phyloP scores from a whole-genome alignment of 2,797 vertebrate genomes.

The Atherinosoma microstoma region DNA sequence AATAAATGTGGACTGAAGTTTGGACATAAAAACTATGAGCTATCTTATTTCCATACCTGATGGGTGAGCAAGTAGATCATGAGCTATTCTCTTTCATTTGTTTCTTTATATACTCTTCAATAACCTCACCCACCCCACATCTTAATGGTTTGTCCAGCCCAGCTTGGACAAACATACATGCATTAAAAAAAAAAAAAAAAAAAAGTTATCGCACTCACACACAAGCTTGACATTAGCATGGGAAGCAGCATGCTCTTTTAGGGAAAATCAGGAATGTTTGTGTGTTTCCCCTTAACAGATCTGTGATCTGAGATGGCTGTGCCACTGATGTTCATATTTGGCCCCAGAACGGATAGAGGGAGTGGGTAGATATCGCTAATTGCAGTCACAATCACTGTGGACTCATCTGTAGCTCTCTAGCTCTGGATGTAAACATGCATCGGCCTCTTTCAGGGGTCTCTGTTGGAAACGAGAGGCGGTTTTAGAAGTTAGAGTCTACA shows the following conservation, averaged over 20 bases:
- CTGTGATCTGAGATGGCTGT: background rate
- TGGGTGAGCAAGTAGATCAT: constrained; percentile 70
- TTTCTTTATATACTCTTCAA: constrained; percentile 66
- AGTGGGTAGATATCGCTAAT: constrained; percentile 18
- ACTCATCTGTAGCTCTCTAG: constrained; percentile 33
- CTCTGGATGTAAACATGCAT: constrained; percentile 74
- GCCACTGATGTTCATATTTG: constrained; percentile 24
- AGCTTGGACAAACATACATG: constrained; percentile 83
- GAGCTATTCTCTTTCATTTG: constrained; percentile 59
- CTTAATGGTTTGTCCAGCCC: constrained; percentile 79
- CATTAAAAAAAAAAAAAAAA: constrained; percentile 30
- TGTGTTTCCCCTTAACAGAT: constrained; percentile 33
- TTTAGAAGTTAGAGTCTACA: background rate
- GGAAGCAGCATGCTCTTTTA: constrained; percentile 75
- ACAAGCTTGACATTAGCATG: constrained; percentile 66
- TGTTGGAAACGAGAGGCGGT: constrained; percentile 18
- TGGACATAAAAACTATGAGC: constrained; percentile 63
- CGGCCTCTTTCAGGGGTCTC: constrained; percentile 21
- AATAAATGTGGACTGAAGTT: constrained; percentile 69
- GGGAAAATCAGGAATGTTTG: constrained; percentile 53
- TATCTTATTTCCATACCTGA: constrained; percentile 80
- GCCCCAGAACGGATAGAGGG: constrained; percentile 9
- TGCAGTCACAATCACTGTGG: constrained; percentile 37
- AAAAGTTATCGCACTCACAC: constrained; percentile 28
- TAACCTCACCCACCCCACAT: constrained; percentile 48